Conservation (phyloP, 2,888 invertebrate genomes). For the Chymomyza caudatula region DNA sequence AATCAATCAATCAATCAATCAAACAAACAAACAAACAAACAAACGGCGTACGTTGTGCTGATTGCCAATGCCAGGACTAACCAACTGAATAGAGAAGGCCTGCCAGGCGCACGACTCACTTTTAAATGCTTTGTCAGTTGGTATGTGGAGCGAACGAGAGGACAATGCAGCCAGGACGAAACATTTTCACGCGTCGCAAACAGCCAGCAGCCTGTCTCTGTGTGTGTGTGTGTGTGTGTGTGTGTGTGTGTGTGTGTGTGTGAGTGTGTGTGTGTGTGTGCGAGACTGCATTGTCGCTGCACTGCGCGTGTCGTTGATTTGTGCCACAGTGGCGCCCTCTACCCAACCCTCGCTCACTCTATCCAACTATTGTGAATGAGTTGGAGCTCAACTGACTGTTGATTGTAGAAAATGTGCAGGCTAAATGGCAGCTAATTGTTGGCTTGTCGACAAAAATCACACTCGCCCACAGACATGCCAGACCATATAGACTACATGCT, state of each 20-base stretch:
- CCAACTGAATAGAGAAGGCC: not conserved
- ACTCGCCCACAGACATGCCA: no score
- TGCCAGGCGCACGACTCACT: constrained; percentile 23
- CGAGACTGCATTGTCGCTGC: constrained; percentile 19
- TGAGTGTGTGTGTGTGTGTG: not conserved
- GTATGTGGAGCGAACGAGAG: not conserved
- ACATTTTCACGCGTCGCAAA: not conserved
- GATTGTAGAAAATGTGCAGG: constrained; percentile 28
- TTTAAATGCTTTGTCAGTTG: constrained; percentile 43
- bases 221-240: not conserved
- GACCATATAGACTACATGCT: no score
- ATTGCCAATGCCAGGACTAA: not conserved
- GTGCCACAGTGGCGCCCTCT: not conserved
- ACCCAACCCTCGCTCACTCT: no score
- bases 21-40: constrained; percentile 2
- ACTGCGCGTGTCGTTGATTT: constrained; percentile 11
- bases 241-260: not conserved
- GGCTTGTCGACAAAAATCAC: constrained; percentile 7
- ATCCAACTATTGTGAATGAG: not conserved
- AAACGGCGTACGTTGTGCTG: not conserved
- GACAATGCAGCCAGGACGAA: not conserved
- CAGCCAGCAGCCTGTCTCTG: not conserved
- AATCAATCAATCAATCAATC: constrained; percentile 2
- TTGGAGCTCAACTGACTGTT: not conserved
- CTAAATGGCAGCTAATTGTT: constrained; percentile 54